Evolutionary conservation across 1,140 invertebrate genomes (phyloP).

Genomic region (Nilaparvata lugens): DNA sequence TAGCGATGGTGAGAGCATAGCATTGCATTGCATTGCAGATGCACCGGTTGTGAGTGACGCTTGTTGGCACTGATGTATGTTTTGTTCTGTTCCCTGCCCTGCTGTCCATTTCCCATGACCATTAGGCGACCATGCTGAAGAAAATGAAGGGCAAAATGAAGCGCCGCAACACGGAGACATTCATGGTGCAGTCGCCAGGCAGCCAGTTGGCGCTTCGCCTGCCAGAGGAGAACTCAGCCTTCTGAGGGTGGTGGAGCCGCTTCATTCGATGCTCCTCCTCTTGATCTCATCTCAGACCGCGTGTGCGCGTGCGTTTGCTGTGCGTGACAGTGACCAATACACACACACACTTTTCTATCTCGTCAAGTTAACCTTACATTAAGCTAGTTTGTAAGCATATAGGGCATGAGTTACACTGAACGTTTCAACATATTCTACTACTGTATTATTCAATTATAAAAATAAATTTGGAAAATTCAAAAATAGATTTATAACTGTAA

Average conservation of each 20-base stretch:
- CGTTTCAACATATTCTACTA: slow-evolving; percentile 1
- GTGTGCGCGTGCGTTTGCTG: neutral
- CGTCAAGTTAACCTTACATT: neutral
- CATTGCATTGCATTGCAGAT: too few species aligned
- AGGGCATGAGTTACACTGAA: slow-evolving; percentile 17
- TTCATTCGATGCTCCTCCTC: neutral
- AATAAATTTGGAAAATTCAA: slow-evolving; percentile 9
- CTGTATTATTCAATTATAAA: slow-evolving; percentile 1
- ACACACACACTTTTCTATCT: neutral
- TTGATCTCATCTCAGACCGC: neutral
- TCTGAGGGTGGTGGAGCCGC: slow-evolving; percentile 8
- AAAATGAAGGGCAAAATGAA: slow-evolving; percentile 92
- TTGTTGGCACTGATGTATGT: too few species aligned
- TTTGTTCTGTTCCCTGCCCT: slow-evolving; percentile 16
- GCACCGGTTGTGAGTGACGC: too few species aligned
- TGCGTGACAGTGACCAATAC: neutral
- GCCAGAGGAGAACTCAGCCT: slow-evolving; percentile 15
- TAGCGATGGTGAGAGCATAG: too few species aligned
- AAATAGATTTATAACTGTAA: slow-evolving; percentile 13
- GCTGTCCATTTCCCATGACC: neutral
- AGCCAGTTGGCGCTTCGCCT: slow-evolving; percentile 8
- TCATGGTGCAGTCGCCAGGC: slow-evolving; percentile 47
- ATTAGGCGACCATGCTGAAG: slow-evolving; percentile 78
- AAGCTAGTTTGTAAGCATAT: neutral
- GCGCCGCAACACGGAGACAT: slow-evolving; percentile 84